phyloP scores from a whole-genome alignment of 2,888 invertebrate genomes.

The Andrena trimmerana region DNA sequence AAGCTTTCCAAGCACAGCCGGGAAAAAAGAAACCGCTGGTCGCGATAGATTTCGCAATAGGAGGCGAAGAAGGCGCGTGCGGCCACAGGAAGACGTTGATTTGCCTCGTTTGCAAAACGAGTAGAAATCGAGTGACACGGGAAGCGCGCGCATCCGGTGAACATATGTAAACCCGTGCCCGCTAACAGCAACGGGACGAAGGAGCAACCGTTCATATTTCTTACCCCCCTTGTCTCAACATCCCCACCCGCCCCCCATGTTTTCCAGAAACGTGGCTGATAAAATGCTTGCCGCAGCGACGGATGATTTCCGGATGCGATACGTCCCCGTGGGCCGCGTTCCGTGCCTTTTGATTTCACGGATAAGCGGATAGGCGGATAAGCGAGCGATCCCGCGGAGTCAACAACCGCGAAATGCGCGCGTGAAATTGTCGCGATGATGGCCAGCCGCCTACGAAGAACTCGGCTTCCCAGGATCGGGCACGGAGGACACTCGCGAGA shows the following conservation, averaged over 20 bases:
- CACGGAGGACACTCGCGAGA: background rate
- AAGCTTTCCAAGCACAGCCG: too few species aligned
- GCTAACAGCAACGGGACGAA: slow-evolving; percentile 44
- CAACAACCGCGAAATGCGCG: slow-evolving; percentile 61
- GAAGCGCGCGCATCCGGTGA: slow-evolving; percentile 53
- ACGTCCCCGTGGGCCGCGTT: slow-evolving; percentile 36
- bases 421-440: slow-evolving; percentile 45
- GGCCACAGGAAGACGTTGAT: slow-evolving; percentile 59
- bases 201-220: slow-evolving; percentile 33
- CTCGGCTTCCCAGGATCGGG: slow-evolving; percentile 18
- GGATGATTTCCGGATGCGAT: slow-evolving; percentile 59
- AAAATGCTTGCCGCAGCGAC: slow-evolving; percentile 46
- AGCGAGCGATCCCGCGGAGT: slow-evolving; percentile 35
- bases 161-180: slow-evolving; percentile 25
- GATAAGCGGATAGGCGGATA: slow-evolving; percentile 45
- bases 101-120: slow-evolving; percentile 61
- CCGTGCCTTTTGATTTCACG: slow-evolving; percentile 54
- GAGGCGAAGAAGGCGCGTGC: background rate
- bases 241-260: background rate
- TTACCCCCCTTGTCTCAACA: slow-evolving; percentile 24
- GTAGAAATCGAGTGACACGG: slow-evolving; percentile 71
- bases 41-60: slow-evolving; percentile 15
- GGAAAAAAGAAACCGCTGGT: background rate
- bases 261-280: slow-evolving; percentile 47
- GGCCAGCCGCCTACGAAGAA: slow-evolving; percentile 9